These are phyloP conservation scores for Henicopernis longicauda DNA, from an alignment of 2,113 vertebrate genomes.

Conservation along the genomic window DNA sequence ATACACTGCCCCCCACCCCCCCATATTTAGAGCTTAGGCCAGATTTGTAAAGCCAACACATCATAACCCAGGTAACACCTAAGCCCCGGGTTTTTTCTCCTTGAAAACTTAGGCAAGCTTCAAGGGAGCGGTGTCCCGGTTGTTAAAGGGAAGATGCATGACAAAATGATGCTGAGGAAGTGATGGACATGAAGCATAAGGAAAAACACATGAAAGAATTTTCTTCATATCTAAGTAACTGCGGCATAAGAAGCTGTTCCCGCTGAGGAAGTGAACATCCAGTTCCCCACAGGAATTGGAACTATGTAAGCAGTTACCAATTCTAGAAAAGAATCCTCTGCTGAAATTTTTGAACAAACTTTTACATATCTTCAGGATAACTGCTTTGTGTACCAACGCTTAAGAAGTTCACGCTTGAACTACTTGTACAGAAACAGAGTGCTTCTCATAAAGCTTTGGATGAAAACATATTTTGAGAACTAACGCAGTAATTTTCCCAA, in stretches of 20 bases:
- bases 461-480: background rate
- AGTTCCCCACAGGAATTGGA: background rate
- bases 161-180: background rate
- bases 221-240: background rate
- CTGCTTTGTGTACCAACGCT: background rate
- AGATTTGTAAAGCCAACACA: background rate
- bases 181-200: background rate
- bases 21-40: background rate
- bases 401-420: background rate
- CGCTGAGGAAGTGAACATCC: background rate
- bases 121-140: background rate
- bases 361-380: background rate
- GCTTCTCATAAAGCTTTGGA: background rate
- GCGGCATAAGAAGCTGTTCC: background rate
- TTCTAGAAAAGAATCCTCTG: background rate
- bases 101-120: background rate
- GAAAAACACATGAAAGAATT: background rate
- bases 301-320: background rate
- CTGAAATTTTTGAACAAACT: background rate
- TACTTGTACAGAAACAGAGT: background rate
- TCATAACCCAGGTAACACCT: background rate
- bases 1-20: rapidly evolving
- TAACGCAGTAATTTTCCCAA: background rate
- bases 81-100: background rate
- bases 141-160: background rate